phyloP scores from a whole-genome alignment of 30 jellyfish, hydroid and myxozoan species.

The Phacellophora camtschatica region DNA sequence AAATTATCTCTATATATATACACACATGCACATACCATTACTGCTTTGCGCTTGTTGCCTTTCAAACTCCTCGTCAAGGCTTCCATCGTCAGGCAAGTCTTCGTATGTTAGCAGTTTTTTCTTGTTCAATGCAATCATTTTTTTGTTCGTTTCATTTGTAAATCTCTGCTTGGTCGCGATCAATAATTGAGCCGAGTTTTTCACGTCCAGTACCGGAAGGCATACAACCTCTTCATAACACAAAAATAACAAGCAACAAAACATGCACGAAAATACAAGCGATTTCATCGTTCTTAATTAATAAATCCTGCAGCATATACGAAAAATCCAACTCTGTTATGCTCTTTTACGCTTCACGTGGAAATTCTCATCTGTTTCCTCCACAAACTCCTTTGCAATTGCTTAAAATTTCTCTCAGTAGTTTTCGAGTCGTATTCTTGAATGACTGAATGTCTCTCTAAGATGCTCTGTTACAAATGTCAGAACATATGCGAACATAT shows the following conservation, averaged over 20 bases:
- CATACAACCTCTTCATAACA: slow-evolving; percentile 16
- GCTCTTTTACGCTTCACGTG: no score
- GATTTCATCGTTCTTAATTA: no score
- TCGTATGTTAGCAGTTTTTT: slow-evolving; percentile 15
- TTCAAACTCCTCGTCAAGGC: slow-evolving; percentile 28
- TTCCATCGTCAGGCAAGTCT: slow-evolving; percentile 64
- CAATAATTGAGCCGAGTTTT: slow-evolving; percentile 4
- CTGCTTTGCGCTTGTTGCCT: slow-evolving; percentile 4
- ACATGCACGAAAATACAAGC: not conserved
- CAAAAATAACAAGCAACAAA: not conserved
- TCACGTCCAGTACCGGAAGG: slow-evolving; percentile 28
- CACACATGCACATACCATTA: not conserved
- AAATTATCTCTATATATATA: not conserved
- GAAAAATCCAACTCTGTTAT: no score
- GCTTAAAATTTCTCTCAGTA: no score
- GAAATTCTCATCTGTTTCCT: no score
- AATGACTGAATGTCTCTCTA: not conserved
- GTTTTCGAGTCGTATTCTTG: no score
- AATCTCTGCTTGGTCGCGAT: not conserved
- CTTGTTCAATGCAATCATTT: not conserved
- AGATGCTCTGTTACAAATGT: not conserved
- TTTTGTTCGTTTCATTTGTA: not conserved
- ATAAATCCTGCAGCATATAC: no score
- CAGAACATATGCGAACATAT: slow-evolving; percentile 1
- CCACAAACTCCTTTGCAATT: no score